These are phyloP conservation scores for Dugesia japonica DNA, from an alignment of 2,888 invertebrate genomes.

Conservation along the genomic window DNA sequence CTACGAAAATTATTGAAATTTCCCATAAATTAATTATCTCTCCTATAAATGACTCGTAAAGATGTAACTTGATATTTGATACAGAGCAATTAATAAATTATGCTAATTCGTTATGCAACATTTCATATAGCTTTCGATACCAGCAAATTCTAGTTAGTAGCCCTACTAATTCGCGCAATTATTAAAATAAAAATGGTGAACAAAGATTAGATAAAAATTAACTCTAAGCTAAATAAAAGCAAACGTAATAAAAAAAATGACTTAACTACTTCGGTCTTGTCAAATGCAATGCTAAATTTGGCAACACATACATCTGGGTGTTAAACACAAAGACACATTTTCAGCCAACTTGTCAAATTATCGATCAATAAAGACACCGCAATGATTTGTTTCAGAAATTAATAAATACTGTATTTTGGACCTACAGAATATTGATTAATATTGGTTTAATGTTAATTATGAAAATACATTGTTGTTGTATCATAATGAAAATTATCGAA, in stretches of 20 bases:
- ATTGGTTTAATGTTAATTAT: too few relatives aligned
- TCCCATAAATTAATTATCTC: slow-evolving; percentile 6
- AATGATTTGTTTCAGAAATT: too few relatives aligned
- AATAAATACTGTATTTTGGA: too few relatives aligned
- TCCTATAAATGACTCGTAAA: neutral
- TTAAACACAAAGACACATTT: too few relatives aligned
- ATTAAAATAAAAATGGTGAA: neutral
- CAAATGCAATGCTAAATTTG: too few relatives aligned
- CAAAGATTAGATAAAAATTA: slow-evolving; percentile 10
- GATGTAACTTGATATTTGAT: slow-evolving; percentile 4
- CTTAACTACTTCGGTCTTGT: too few relatives aligned
- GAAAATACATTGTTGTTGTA: too few relatives aligned
- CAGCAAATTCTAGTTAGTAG: neutral
- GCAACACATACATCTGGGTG: too few relatives aligned
- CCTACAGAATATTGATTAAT: too few relatives aligned
- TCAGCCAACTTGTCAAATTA: too few relatives aligned
- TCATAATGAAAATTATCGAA: too few relatives aligned
- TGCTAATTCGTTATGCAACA: slow-evolving; percentile 14
- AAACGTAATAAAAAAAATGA: neutral
- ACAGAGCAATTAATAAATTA: slow-evolving; percentile 14
- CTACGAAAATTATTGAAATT: neutral
- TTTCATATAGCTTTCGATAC: neutral
- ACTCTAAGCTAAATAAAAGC: neutral
- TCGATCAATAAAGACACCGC: too few relatives aligned
- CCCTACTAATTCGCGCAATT: neutral